Evolutionary conservation across 2,888 invertebrate genomes (phyloP).

Genomic region (Pollenia labialis): DNA sequence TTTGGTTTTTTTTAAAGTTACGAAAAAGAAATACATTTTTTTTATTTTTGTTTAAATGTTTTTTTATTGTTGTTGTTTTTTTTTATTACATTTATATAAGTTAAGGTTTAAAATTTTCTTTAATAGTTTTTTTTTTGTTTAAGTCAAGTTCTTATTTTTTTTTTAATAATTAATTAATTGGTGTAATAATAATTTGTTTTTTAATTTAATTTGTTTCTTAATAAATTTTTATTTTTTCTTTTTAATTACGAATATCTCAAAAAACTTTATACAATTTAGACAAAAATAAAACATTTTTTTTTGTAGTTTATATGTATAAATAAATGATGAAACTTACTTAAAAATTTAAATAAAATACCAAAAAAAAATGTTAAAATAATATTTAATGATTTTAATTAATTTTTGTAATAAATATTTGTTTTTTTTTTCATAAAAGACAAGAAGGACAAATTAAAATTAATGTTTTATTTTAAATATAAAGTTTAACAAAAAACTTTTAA

Average conservation of each 20-base stretch:
- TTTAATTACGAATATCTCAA: conserved; percentile 59
- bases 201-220: conserved; percentile 5
- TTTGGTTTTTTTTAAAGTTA: too few relatives aligned
- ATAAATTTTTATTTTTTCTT: conserved; percentile 9
- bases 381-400: neutral
- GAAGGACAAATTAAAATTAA: conserved; percentile 26
- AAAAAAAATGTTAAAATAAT: conserved; percentile 10
- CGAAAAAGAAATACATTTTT: neutral
- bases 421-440: conserved; percentile 34
- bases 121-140: conserved; percentile 25
- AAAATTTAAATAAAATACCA: conserved; percentile 57
- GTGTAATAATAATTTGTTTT: conserved; percentile 59
- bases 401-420: neutral
- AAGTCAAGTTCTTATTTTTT: too few relatives aligned
- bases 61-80: conserved; percentile 65
- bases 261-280: conserved; percentile 71
- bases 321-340: conserved; percentile 24
- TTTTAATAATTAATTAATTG: conserved; percentile 24
- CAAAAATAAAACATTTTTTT: conserved; percentile 40
- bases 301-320: conserved; percentile 20
- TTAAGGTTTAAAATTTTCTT: conserved; percentile 74
- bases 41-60: conserved; percentile 29
- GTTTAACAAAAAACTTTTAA: conserved; percentile 22
- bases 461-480: conserved; percentile 20
- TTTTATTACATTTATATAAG: conserved; percentile 78